Conservation (phyloP, 2,888 invertebrate species). For the Pristionchus arcanus region DNA sequence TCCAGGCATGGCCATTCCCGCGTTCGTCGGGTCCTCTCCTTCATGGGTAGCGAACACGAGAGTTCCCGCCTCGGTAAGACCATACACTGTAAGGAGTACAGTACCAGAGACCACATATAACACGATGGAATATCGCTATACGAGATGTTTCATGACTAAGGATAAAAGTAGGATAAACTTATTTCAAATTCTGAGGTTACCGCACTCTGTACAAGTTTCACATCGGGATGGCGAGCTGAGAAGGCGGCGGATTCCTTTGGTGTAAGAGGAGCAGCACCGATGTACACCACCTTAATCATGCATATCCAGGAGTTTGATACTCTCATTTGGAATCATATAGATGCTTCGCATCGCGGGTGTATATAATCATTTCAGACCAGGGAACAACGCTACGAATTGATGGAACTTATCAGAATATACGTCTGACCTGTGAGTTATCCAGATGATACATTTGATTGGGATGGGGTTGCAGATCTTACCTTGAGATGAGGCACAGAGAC, state of each 20-base stretch:
- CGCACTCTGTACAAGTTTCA: conserved; percentile 59
- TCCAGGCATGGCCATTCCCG: conserved; percentile 66
- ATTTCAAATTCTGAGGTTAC: background rate
- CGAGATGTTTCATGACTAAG: no score
- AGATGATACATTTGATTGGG: no score
- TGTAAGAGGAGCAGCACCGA: conserved; percentile 23
- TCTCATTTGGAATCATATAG: no score
- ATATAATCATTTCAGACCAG: no score
- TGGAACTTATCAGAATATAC: no score
- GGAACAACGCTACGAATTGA: no score
- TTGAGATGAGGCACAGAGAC: conserved; percentile 11
- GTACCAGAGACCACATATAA: background rate
- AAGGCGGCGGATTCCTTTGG: background rate
- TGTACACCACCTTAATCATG: background rate
- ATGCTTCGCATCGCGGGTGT: no score
- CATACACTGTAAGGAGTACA: conserved; percentile 65
- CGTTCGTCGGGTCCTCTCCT: conserved; percentile 56
- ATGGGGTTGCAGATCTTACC: no score
- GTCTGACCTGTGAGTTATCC: no score
- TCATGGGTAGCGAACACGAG: conserved; percentile 61
- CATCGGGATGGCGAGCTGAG: background rate
- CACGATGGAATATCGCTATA: no score
- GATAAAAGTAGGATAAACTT: no score
- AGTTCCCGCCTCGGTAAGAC: conserved; percentile 72
- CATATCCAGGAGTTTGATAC: no score